These are phyloP conservation scores for Sebastes kiyomatsui DNA, from an alignment of 2,797 vertebrate species.

Conservation along the genomic window DNA sequence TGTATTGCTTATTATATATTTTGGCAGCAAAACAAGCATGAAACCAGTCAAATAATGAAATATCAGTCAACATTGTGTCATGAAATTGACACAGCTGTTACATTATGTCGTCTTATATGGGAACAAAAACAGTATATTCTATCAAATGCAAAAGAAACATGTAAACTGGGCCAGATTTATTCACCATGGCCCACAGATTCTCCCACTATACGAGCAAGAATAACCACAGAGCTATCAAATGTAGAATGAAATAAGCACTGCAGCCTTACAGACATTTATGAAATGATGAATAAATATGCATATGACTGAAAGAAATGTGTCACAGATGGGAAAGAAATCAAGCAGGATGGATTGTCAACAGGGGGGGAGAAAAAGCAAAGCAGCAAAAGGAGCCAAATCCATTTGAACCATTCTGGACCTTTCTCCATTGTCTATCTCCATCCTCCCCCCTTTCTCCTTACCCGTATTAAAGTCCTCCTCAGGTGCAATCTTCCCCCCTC, in stretches of 20 bases:
- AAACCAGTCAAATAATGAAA: conserved; percentile 8
- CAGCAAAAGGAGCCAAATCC: conserved; percentile 49
- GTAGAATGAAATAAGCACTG: conserved; percentile 15
- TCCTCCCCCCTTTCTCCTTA: conserved; percentile 74
- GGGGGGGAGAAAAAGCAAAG: conserved; percentile 24
- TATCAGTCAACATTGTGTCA: conserved; percentile 23
- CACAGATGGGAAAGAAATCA: conserved; percentile 29
- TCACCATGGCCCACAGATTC: conserved; percentile 54
- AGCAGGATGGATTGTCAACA: conserved; percentile 42
- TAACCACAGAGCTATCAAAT: conserved; percentile 38
- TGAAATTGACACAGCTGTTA: conserved; percentile 18
- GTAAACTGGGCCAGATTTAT: conserved; percentile 60
- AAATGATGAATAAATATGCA: conserved; percentile 23
- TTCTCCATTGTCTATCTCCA: conserved; percentile 69
- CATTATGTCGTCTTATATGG: conserved; percentile 22
- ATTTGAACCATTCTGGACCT: conserved; percentile 69
- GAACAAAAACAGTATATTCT: background rate
- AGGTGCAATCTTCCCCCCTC: conserved; percentile 81
- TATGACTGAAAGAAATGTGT: conserved; percentile 8
- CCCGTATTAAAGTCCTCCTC: conserved; percentile 84
- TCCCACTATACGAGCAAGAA: conserved; percentile 23
- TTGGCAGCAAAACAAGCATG: conserved; percentile 11
- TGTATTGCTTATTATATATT: background rate
- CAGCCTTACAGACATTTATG: conserved; percentile 6
- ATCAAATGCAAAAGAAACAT: conserved; percentile 20